These are phyloP conservation scores for Nomada lathburiana DNA, from an alignment of 2,888 invertebrate genomes.

Conservation along the genomic window DNA sequence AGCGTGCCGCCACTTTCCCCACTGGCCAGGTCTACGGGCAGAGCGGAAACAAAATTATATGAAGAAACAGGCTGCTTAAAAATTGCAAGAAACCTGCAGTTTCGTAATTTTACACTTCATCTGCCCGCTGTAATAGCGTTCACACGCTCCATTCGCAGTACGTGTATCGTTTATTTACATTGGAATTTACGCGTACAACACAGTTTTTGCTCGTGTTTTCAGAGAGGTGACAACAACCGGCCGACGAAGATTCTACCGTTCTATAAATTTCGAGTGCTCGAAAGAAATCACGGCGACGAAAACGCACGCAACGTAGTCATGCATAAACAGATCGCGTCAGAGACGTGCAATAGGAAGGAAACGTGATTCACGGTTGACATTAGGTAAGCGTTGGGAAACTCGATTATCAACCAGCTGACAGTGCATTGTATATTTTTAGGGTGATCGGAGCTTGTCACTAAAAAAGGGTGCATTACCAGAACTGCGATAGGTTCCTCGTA, in stretches of 20 bases:
- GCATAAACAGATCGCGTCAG: constrained; percentile 36
- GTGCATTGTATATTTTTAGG: constrained; percentile 17
- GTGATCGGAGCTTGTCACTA: constrained; percentile 22
- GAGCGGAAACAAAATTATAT: background rate
- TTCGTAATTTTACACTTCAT: background rate
- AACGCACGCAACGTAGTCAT: constrained; percentile 22
- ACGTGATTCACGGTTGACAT: constrained; percentile 72
- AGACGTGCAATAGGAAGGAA: constrained; percentile 55
- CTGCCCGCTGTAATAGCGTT: background rate
- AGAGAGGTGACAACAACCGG: background rate
- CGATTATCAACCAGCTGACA: constrained; percentile 63
- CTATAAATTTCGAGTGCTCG: constrained; percentile 10
- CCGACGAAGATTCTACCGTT: background rate
- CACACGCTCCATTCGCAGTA: background rate
- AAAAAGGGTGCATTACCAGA: background rate
- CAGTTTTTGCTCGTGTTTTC: constrained; percentile 13
- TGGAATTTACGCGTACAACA: background rate
- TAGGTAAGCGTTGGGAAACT: constrained; percentile 42
- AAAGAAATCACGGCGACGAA: background rate
- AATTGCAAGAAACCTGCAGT: background rate
- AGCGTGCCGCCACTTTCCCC: constrained; percentile 76
- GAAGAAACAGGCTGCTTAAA: background rate
- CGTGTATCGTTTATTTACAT: constrained; percentile 36
- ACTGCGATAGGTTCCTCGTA: background rate
- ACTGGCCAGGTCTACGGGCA: constrained; percentile 76